Conservation (phyloP, 2,888 invertebrate genomes). For the Meiosimyza decipiens region DNA sequence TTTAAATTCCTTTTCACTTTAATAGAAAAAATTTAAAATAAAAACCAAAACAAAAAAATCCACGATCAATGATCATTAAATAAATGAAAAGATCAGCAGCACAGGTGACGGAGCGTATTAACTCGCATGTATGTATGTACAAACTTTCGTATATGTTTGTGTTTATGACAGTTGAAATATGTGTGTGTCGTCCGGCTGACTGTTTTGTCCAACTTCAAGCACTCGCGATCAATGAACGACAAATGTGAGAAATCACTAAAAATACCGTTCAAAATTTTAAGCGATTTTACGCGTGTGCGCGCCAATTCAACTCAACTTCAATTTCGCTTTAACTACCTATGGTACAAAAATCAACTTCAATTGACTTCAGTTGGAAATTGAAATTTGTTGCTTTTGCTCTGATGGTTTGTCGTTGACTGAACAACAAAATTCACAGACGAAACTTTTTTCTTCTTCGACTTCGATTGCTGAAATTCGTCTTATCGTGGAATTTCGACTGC, state of each 20-base stretch:
- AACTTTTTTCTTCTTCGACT: slow-evolving; percentile 27
- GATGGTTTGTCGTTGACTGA: slow-evolving; percentile 39
- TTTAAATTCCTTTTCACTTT: slow-evolving; percentile 11
- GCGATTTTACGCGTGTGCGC: background rate
- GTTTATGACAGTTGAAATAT: background rate
- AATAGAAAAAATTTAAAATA: background rate
- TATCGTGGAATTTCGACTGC: slow-evolving; percentile 41
- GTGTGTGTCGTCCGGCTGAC: background rate
- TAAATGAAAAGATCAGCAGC: background rate
- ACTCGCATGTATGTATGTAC: background rate
- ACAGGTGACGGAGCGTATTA: background rate
- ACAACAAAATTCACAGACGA: slow-evolving; percentile 2
- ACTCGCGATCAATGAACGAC: slow-evolving; percentile 25
- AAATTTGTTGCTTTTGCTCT: slow-evolving; percentile 32
- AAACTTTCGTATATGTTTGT: background rate
- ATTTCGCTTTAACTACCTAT: background rate
- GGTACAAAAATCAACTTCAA: background rate
- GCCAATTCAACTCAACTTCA: background rate
- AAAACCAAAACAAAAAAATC: background rate
- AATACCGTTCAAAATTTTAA: slow-evolving; percentile 24
- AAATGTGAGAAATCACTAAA: slow-evolving; percentile 21
- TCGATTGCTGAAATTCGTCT: slow-evolving; percentile 4
- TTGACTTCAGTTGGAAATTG: background rate
- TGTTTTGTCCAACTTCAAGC: background rate
- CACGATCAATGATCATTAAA: background rate